Base-by-base conservation (phyloP, 2,797 vertebrate species). In the Okamejei kenojei region DNA sequence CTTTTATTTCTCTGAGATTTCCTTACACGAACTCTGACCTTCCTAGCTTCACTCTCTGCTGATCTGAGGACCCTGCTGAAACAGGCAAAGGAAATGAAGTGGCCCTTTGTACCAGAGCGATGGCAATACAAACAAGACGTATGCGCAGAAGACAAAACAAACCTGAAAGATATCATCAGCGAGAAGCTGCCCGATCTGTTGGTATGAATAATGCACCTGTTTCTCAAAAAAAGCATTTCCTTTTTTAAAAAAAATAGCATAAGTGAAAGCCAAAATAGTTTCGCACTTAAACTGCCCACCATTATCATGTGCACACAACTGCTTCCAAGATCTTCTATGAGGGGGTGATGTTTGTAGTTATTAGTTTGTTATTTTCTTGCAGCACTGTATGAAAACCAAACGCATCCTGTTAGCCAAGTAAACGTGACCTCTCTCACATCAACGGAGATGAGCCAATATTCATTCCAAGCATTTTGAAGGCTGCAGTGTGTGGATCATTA, bases 81-180 rank as follows among this genome's bases (percentile, higher is more conserved):
- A 94, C 98, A 99, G 93, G 98, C 98, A 0, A 95, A 96, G 95
- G 97, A 97, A 93, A 98, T 99, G 98, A 98, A 97, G 95, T 99
- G 98, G 99, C 98, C 99, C 93, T 99, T 99, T 93, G 98, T 98
- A 80, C 98, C 98, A 0, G 98, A 99, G 95, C 98, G 96, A 95
- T 99, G 99, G 99, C 99, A 99, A 94, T 99, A 98, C 95, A 99
- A 98, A 95, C 96, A 96, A 95, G 95, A 97, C 0, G 90, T 98
- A 10, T 93, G 95, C 90, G 95, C 96, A 26, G 96, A 96, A 94
- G 99, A 99, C 97, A 99, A 98, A 96, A 97, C 96, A 94, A 99
- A 99, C 96, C 97, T 99, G 73, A 97, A 96, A 93, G 98, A 99
- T 94, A 95, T 97, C 93, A 97, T 99, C 94, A 95, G 96, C 93